Evolutionary conservation across 2,888 invertebrate genomes (phyloP).

Genomic region (Hypercompe scribonia): DNA sequence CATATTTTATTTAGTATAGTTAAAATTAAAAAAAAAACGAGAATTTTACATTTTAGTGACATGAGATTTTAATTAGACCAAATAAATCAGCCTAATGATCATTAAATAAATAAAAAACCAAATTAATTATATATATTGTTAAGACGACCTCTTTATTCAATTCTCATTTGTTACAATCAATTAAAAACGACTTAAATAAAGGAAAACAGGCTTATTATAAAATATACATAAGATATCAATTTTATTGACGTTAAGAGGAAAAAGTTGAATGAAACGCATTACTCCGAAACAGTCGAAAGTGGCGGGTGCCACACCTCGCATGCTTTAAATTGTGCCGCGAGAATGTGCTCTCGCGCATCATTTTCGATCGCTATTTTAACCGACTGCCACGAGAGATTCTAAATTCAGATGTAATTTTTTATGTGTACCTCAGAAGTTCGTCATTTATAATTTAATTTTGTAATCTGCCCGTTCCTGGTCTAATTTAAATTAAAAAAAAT

Average conservation of each 20-base stretch:
- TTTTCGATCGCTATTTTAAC: constrained; percentile 21
- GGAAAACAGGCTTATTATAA: constrained; percentile 37
- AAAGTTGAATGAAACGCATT: constrained; percentile 52
- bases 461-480: no score
- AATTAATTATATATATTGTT: constrained; percentile 14
- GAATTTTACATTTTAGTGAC: not conserved
- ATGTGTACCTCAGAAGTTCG: not conserved
- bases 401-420: not conserved
- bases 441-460: not conserved
- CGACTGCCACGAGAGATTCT: not conserved
- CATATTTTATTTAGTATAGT: not conserved
- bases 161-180: constrained; percentile 22
- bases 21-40: not conserved
- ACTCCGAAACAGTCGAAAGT: constrained; percentile 57
- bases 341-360: constrained; percentile 45
- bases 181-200: constrained; percentile 24
- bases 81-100: not conserved
- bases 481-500: no score
- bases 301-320: constrained; percentile 33
- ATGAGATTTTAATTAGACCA: not conserved
- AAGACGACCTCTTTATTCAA: constrained; percentile 4
- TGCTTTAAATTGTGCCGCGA: constrained; percentile 27
- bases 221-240: constrained; percentile 27
- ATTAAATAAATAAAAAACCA: not conserved
- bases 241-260: constrained; percentile 44